Evolutionary conservation across 23 tunicate genomes (phyloP).

Genomic region (Trididemnum miniatum): DNA sequence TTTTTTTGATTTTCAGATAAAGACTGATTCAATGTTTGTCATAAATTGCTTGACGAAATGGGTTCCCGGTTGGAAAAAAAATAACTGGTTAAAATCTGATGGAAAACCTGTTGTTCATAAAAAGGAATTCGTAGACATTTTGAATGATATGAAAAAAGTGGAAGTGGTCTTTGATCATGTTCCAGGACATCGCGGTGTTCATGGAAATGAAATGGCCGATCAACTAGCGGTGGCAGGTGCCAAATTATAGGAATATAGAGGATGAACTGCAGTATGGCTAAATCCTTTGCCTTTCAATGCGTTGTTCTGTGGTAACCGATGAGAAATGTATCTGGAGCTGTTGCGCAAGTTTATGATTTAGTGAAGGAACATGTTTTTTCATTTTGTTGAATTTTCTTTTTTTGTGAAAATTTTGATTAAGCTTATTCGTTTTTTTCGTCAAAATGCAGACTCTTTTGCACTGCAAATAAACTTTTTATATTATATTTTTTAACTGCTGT

Average conservation of each 20-base stretch:
- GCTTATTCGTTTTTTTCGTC: too few species aligned
- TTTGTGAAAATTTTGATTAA: too few species aligned
- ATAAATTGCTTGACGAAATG: conserved; percentile 82
- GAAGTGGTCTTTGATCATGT: conserved; percentile 84
- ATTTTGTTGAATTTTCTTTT: too few species aligned
- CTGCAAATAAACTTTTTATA: too few species aligned
- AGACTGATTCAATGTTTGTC: conserved; percentile 84
- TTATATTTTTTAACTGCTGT: too few species aligned
- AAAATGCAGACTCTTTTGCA: too few species aligned
- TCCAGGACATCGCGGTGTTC: conserved; percentile 57
- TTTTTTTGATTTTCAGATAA: conserved; percentile 29
- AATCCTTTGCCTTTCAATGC: too few species aligned
- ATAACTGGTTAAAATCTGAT: conserved; percentile 72
- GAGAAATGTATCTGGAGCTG: too few species aligned
- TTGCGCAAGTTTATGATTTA: too few species aligned
- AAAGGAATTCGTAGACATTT: conserved; percentile 52
- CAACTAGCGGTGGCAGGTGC: conserved; percentile 77
- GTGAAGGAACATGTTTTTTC: too few species aligned
- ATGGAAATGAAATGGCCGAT: conserved; percentile 95
- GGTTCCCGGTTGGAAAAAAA: conserved; percentile 62
- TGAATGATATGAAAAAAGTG: conserved; percentile 60
- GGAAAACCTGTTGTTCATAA: conserved; percentile 85
- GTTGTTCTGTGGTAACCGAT: too few species aligned
- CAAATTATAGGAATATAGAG: neutral
- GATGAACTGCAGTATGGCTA: neutral